Evolutionary conservation across 2,113 vertebrate genomes (phyloP), one percentile per base, ranked within the genome.

Genomic region (Aegithalos caudatus): DNA sequence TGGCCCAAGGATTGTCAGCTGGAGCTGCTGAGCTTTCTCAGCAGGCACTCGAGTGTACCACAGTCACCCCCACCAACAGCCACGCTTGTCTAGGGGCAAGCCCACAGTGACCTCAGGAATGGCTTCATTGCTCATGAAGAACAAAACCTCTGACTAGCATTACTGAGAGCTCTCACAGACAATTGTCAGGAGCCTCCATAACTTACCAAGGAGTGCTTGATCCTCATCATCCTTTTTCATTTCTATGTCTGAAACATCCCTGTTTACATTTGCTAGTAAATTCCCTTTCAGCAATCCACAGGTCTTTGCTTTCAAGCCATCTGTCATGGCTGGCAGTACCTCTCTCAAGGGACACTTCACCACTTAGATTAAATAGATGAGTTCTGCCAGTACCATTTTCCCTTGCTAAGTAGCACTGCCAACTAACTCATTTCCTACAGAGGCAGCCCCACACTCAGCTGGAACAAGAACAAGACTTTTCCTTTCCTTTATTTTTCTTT

Each of bases 11-110:
- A 64, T 27, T 8, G 31, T 83, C 66, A 64, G 29, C 53, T 29
- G 35, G 38, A 86, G 62, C 66, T 86, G 67, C 47, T 54, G 74
- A 81, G 35, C 7, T 53, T 85, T 37, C 37, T 37, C 40, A 64
- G 40, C 22, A 73, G 50, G 42, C 4, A 3, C 23, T 44, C 38
- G 57, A 10, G 40, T 17, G 42, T 53, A 24, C 21, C 5, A 1
- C 17, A 18, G 53, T 33, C 27, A 47, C 5, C 4, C 20, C n/a
- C 42, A 47, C 15, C 0, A 0, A 65, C 0, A 6, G 48, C 29
- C 56, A 78, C 1, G 0, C 38, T 16, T n/a, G 24, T 9, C n/a
- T 65, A 45, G 45, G 51, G 31, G 6, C 14, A 84, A 81, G 37
- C 8, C 42, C 33, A 10, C 1, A 0, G 0, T 5, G 3, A 40